Percentiles rank a stretch among this genome's conserved stretches.
Conservation (phyloP, 2,888 invertebrate species). For the Trissolcus japonicus region DNA sequence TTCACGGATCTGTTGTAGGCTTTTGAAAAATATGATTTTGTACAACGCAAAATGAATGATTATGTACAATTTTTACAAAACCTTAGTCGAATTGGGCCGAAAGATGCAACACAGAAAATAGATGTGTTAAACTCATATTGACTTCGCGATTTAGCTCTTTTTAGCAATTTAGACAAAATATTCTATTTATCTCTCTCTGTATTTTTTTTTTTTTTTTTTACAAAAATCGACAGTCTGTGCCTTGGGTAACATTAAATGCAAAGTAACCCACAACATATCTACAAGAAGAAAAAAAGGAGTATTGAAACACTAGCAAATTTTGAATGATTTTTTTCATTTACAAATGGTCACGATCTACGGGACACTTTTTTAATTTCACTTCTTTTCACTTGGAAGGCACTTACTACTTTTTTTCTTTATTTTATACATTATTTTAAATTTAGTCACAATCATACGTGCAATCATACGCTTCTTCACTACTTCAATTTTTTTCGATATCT, state of each 20-base stretch:
- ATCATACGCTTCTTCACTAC: conserved; percentile 60
- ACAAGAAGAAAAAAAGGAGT: conserved; percentile 54
- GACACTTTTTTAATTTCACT: conserved; percentile 72
- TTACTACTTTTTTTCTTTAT: conserved; percentile 83
- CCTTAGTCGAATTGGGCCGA: conserved; percentile 42
- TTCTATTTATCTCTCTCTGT: conserved; percentile 9
- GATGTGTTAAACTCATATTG: conserved; percentile 33
- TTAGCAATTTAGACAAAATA: conserved; percentile 1
- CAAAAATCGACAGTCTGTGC: conserved; percentile 44
- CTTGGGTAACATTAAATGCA: conserved; percentile 28
- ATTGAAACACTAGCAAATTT: conserved; percentile 68
- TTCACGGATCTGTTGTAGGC: conserved; percentile 60
- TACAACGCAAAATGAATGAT: conserved; percentile 50
- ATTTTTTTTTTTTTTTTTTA: conserved; percentile 24
- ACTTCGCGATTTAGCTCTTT: conserved; percentile 21
- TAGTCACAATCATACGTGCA: conserved; percentile 60
- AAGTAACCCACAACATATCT: conserved; percentile 55
- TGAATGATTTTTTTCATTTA: conserved; percentile 73
- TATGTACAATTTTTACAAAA: conserved; percentile 55
- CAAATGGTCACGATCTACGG: conserved; percentile 77
- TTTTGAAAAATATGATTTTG: conserved; percentile 52
- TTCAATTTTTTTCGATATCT: conserved; percentile 27
- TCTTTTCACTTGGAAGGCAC: conserved; percentile 84
- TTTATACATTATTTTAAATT: conserved; percentile 81
- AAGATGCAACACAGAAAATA: conserved; percentile 35